Conservation (phyloP, 2,888 invertebrate genomes). For the Ophraella communa region DNA sequence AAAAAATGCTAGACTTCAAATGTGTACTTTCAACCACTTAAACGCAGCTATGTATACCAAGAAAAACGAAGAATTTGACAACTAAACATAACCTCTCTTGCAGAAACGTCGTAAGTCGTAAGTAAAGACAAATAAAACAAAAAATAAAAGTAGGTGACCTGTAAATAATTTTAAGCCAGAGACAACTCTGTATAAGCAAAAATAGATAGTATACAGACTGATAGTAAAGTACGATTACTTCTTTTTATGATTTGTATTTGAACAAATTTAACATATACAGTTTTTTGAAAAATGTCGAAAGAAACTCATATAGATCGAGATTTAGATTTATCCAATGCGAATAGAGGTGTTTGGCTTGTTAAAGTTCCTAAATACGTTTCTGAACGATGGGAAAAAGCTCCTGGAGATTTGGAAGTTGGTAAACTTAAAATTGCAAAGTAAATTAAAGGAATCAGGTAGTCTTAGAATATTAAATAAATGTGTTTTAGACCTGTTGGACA, state of each 20-base stretch:
- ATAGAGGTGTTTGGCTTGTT: conserved; percentile 94
- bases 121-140: not conserved
- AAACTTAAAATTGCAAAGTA: conserved; percentile 86
- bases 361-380: conserved; percentile 97
- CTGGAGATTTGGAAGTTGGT: conserved; percentile 92
- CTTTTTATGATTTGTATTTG: not conserved
- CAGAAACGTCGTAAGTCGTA: no score
- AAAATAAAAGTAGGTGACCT: no score
- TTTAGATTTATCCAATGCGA: conserved; percentile 86
- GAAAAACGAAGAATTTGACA: no score
- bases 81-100: not conserved
- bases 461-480: not conserved
- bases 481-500: conserved; percentile 69
- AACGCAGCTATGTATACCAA: no score
- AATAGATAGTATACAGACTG: no score
- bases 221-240: no score
- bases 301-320: conserved; percentile 74
- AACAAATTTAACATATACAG: not conserved
- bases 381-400: conserved; percentile 91
- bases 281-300: conserved; percentile 48
- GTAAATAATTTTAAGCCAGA: no score
- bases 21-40: no score
- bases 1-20: no score
- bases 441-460: conserved; percentile 18
- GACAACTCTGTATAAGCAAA: no score